phyloP scores from a whole-genome alignment of 2,113 vertebrate genomes.

The Phaethon lepturus region DNA sequence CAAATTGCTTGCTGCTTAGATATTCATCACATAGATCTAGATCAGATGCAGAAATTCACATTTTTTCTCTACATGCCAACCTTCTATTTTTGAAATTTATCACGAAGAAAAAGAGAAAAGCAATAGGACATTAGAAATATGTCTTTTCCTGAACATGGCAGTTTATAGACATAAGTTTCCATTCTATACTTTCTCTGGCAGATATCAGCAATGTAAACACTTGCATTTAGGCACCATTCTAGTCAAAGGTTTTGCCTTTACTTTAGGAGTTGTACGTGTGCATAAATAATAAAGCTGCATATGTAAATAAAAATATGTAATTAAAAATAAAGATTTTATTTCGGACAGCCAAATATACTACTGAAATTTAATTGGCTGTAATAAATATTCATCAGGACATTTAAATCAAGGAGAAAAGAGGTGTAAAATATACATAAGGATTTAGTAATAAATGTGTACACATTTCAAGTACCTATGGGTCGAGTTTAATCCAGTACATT shows the following conservation, averaged over 20 bases:
- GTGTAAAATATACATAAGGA: background rate
- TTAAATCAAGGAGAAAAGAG: background rate
- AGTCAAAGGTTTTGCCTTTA: background rate
- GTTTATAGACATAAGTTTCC: background rate
- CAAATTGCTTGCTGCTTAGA: slow-evolving; percentile 40
- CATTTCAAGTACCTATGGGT: background rate
- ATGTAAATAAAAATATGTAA: slow-evolving; percentile 17
- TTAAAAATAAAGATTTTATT: slow-evolving; percentile 7
- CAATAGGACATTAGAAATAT: background rate
- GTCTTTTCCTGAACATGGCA: background rate
- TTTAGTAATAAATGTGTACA: background rate
- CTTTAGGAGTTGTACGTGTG: background rate
- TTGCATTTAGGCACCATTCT: background rate
- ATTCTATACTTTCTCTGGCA: background rate
- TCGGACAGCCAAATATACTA: background rate
- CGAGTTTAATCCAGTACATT: background rate
- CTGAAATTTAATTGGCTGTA: slow-evolving; percentile 9
- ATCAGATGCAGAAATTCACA: slow-evolving; percentile 25
- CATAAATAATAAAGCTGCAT: background rate
- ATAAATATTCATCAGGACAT: slow-evolving; percentile 36
- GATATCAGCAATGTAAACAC: background rate
- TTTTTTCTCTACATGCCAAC: background rate
- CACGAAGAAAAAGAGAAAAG: background rate
- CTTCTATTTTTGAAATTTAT: background rate
- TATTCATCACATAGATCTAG: background rate